Conservation (phyloP, 2,797 vertebrate genomes). For the Characodon lateralis region DNA sequence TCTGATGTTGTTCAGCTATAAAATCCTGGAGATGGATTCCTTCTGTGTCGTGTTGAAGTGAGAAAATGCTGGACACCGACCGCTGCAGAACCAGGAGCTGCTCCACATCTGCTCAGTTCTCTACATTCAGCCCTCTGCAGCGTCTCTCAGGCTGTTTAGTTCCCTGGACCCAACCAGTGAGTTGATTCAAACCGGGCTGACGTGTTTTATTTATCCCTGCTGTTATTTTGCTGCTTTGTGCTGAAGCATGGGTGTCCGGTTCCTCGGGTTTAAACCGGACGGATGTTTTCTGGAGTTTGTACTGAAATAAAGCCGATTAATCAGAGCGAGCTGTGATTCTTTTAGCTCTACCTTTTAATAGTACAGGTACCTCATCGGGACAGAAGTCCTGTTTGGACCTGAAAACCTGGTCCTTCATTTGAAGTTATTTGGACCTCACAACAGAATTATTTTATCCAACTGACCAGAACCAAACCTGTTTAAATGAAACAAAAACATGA, state of each 20-base stretch:
- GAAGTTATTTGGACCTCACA: too few relatives aligned
- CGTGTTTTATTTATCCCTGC: not conserved
- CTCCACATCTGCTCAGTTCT: too few relatives aligned
- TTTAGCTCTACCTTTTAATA: too few relatives aligned
- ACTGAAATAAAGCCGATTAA: slow-evolving; percentile 61
- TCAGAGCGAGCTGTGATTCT: not conserved
- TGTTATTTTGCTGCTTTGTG: slow-evolving; percentile 45
- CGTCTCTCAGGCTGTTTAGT: not conserved
- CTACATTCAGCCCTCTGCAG: too few relatives aligned
- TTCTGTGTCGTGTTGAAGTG: too few relatives aligned
- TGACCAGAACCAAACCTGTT: too few relatives aligned
- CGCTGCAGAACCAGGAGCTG: not conserved
- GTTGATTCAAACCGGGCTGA: not conserved
- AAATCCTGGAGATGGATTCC: not conserved
- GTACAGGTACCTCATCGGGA: too few relatives aligned
- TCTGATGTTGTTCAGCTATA: not conserved
- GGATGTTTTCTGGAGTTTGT: slow-evolving; percentile 48
- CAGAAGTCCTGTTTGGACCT: too few relatives aligned
- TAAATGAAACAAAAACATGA: too few relatives aligned
- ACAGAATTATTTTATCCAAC: too few relatives aligned
- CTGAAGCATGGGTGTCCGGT: slow-evolving; percentile 31
- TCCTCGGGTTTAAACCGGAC: not conserved
- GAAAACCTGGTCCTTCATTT: too few relatives aligned
- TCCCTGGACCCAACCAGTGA: not conserved
- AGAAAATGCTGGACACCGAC: not conserved